These are phyloP conservation scores for Epinephelus moara DNA, from an alignment of 2,113 vertebrate genomes.

Conservation along the genomic window DNA sequence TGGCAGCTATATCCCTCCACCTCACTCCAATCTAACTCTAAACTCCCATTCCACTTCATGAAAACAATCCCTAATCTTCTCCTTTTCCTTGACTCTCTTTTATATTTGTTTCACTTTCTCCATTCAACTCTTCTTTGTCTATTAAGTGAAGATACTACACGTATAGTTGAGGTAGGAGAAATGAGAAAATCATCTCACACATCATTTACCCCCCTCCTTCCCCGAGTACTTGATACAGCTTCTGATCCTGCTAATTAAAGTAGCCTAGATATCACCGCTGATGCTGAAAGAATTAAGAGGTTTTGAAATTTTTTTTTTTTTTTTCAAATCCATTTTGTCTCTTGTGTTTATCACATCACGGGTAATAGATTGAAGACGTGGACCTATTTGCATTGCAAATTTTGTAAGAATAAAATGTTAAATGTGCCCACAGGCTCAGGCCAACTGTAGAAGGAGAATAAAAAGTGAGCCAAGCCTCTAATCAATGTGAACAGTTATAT, in stretches of 20 bases:
- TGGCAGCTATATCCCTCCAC: not conserved
- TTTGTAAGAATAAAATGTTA: conserved; percentile 15
- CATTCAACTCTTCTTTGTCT: not conserved
- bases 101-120: not conserved
- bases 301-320: conserved; percentile 18
- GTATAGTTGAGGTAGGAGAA: not conserved
- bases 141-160: not conserved
- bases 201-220: not conserved
- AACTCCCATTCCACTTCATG: not conserved
- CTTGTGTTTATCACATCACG: conserved; percentile 17
- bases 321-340: not conserved
- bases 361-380: conserved; percentile 6
- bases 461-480: not conserved
- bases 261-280: conserved; percentile 15
- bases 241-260: conserved; percentile 49
- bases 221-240: conserved; percentile 17
- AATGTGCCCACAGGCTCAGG: not conserved
- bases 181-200: not conserved
- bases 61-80: not conserved
- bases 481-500: not conserved
- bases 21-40: conserved; percentile 2
- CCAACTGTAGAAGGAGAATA: not conserved
- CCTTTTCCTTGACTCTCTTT: not conserved
- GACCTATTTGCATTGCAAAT: conserved; percentile 41
- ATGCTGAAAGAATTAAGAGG: conserved; percentile 31